Evolutionary conservation across 2,797 vertebrate genomes (phyloP).

Genomic region (Cuniculus paca): DNA sequence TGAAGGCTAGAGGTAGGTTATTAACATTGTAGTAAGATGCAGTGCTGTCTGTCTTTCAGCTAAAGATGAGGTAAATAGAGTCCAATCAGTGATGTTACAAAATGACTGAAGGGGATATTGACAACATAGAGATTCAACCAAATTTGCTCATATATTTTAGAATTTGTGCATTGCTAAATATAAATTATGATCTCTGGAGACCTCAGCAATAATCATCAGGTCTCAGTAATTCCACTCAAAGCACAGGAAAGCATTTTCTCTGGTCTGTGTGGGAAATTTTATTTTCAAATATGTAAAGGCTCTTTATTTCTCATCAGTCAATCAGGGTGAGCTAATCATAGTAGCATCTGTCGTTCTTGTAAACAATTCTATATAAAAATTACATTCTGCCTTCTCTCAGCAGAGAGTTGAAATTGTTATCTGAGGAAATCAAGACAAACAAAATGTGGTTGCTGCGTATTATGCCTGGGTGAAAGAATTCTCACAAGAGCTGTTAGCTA

Average conservation of each 20-base stretch:
- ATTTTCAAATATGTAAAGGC: conserved; percentile 63
- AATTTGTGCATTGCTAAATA: not conserved
- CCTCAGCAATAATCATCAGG: not conserved
- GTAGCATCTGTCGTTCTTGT: conserved; percentile 59
- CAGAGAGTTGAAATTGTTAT: conserved; percentile 63
- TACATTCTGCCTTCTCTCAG: conserved; percentile 69
- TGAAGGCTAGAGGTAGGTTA: not conserved
- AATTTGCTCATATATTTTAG: not conserved
- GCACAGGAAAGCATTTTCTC: not conserved
- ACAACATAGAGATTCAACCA: not conserved
- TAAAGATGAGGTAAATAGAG: not conserved
- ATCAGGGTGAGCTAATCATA: conserved; percentile 62
- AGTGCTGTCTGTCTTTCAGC: not conserved
- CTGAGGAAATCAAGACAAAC: conserved; percentile 81
- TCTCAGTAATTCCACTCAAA: not conserved
- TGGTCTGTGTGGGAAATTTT: not conserved
- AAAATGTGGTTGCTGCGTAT: conserved; percentile 49
- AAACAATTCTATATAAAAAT: conserved; percentile 72
- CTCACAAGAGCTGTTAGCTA: conserved; percentile 84
- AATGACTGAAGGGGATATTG: not conserved
- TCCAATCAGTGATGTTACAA: not conserved
- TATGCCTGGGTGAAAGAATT: conserved; percentile 60
- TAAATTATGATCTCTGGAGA: not conserved
- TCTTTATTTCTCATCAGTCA: conserved; percentile 73
- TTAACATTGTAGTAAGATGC: not conserved